phyloP scores from a whole-genome alignment of 2,113 vertebrate genomes.

The Ictalurus furcatus region DNA sequence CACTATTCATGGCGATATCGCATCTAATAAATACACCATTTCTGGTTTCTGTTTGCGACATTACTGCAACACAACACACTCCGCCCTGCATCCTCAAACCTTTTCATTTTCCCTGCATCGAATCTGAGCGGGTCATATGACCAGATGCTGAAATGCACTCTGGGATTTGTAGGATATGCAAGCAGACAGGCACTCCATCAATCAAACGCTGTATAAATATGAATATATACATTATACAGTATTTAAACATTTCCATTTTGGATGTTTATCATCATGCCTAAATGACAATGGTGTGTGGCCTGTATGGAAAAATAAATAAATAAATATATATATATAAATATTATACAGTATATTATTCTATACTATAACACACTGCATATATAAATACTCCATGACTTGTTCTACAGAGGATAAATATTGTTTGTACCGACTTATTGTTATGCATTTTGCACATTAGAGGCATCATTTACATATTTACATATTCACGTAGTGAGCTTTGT shows the following conservation, averaged over 20 bases:
- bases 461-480: conserved; percentile 76
- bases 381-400: conserved; percentile 71
- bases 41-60: background rate
- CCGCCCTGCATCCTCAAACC: background rate
- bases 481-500: conserved; percentile 91
- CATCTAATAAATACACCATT: background rate
- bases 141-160: conserved; percentile 22
- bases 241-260: conserved; percentile 54
- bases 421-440: conserved; percentile 86
- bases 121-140: conserved; percentile 25
- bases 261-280: conserved; percentile 3
- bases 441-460: conserved; percentile 96
- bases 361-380: conserved; percentile 58
- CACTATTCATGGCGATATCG: too few relatives aligned
- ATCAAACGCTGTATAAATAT: conserved; percentile 67
- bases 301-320: conserved; percentile 52
- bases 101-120: background rate
- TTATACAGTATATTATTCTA: conserved; percentile 13
- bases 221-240: conserved; percentile 63
- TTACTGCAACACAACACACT: background rate
- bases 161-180: conserved; percentile 51
- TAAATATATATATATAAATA: conserved; percentile 28
- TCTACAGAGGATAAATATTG: conserved; percentile 72
- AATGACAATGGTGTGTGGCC: background rate
- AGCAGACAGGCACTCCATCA: conserved; percentile 53